Percentiles rank a stretch among this genome's conserved stretches.
phyloP scores from a whole-genome alignment of 2,797 vertebrate genomes.

The Chelon labrosus region DNA sequence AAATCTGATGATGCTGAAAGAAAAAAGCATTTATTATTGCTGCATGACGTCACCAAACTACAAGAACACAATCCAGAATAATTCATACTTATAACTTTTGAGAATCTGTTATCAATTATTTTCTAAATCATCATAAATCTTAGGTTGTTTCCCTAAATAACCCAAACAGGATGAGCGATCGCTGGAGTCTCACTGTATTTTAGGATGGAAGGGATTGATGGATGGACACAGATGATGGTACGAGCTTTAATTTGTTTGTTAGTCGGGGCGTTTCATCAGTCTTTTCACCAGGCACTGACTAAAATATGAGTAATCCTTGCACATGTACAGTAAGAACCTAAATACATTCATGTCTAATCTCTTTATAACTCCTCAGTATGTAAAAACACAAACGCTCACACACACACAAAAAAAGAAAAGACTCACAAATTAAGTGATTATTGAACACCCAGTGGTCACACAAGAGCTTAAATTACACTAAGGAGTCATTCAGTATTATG shows the following conservation, averaged over 20 bases:
- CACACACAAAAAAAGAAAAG: slow-evolving; percentile 39
- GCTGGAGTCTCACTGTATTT: neutral
- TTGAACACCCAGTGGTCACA: slow-evolving; percentile 79
- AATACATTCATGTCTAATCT: slow-evolving; percentile 63
- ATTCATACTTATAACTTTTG: too few species aligned
- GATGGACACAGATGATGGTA: slow-evolving; percentile 17
- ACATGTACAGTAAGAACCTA: slow-evolving; percentile 20
- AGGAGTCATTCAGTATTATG: slow-evolving; percentile 49
- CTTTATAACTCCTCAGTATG: slow-evolving; percentile 37
- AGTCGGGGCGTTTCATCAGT: slow-evolving; percentile 17
- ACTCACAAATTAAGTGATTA: slow-evolving; percentile 63
- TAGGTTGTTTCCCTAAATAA: slow-evolving; percentile 38
- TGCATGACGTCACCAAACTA: slow-evolving; percentile 20
- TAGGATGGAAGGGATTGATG: slow-evolving; percentile 19
- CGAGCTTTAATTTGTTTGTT: slow-evolving; percentile 1
- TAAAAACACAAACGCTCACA: slow-evolving; percentile 18
- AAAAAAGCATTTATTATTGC: slow-evolving; percentile 50
- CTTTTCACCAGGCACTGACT: slow-evolving; percentile 48
- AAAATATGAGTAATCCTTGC: slow-evolving; percentile 18
- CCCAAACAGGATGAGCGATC: too few species aligned
- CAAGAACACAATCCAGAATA: slow-evolving; percentile 19
- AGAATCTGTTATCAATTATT: too few species aligned
- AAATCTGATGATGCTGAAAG: slow-evolving; percentile 59
- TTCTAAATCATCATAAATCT: slow-evolving; percentile 16
- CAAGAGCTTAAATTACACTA: slow-evolving; percentile 51